A percentile compares a stretch with the other conserved stretches of the same genome.
Evolutionary conservation across 2,888 invertebrate species (phyloP).

Genomic region (Hedya salicella): DNA sequence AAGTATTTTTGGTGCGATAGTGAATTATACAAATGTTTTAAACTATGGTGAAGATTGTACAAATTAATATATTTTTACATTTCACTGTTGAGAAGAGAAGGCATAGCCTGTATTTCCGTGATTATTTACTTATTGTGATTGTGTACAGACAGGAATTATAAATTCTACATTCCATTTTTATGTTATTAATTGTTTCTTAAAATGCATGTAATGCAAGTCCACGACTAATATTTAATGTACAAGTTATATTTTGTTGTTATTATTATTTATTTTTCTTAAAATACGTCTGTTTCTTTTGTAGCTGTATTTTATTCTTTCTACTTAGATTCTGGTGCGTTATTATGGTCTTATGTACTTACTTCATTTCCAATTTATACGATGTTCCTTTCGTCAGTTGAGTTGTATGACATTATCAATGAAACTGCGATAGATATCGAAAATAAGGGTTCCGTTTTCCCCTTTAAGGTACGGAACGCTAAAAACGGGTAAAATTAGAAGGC

Average conservation of each 20-base stretch:
- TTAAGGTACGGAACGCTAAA: no score
- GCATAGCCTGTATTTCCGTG: slow-evolving; percentile 81
- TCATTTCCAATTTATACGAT: slow-evolving; percentile 20
- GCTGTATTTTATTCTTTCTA: slow-evolving; percentile 62
- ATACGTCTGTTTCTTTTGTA: slow-evolving; percentile 57
- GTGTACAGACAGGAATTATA: slow-evolving; percentile 80
- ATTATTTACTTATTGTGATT: slow-evolving; percentile 81
- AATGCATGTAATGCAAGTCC: slow-evolving; percentile 83
- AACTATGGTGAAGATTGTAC: slow-evolving; percentile 78
- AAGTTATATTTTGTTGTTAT: slow-evolving; percentile 56
- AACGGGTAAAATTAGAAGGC: slow-evolving; percentile 37
- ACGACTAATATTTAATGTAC: slow-evolving; percentile 78
- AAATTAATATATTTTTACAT: slow-evolving; percentile 85
- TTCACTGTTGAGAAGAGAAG: slow-evolving; percentile 79
- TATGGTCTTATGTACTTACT: slow-evolving; percentile 39
- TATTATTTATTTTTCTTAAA: slow-evolving; percentile 70
- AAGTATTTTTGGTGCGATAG: slow-evolving; percentile 83
- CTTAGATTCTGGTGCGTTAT: slow-evolving; percentile 40
- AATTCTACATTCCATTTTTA: slow-evolving; percentile 83
- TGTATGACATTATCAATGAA: slow-evolving; percentile 15
- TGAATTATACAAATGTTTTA: slow-evolving; percentile 82
- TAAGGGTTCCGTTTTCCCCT: no score
- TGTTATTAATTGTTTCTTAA: slow-evolving; percentile 61
- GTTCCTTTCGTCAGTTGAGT: slow-evolving; percentile 25
- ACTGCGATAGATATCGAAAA: slow-evolving; percentile 6